Percentiles rank a stretch among this genome's conserved stretches.
Evolutionary conservation across 1,140 invertebrate species (phyloP).

Genomic region (Bombus soroeensis): DNA sequence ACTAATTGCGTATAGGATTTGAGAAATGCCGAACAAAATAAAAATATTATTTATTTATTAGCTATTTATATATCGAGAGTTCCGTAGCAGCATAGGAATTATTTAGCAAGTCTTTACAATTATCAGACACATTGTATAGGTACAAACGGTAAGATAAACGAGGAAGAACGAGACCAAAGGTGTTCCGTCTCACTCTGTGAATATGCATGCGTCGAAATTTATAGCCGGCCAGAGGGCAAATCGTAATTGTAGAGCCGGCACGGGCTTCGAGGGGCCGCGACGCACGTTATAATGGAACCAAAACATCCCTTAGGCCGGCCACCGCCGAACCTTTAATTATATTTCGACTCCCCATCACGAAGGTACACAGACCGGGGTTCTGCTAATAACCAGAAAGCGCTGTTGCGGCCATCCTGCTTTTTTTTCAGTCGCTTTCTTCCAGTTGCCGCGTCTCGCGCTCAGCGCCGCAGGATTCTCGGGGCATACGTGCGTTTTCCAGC

Average conservation of each 20-base stretch:
- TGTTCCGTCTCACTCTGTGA: constrained; percentile 61
- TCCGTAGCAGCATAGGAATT: too few species aligned
- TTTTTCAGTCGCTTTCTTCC: background rate
- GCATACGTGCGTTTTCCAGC: background rate
- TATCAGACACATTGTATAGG: too few species aligned
- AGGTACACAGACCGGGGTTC: constrained; percentile 26
- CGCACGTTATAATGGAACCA: constrained; percentile 77
- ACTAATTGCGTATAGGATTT: too few species aligned
- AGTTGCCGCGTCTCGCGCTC: background rate
- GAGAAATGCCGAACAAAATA: too few species aligned
- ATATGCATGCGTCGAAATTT: constrained; percentile 81
- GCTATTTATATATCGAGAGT: too few species aligned
- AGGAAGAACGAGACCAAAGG: background rate
- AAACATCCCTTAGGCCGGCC: constrained; percentile 76
- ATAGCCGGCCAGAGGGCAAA: constrained; percentile 72
- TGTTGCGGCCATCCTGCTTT: constrained; percentile 19
- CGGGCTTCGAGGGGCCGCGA: constrained; percentile 63
- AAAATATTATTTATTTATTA: too few species aligned
- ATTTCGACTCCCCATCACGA: constrained; percentile 59
- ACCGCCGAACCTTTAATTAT: constrained; percentile 74
- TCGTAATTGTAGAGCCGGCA: constrained; percentile 75
- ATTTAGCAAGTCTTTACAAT: too few species aligned
- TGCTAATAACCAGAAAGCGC: constrained; percentile 58
- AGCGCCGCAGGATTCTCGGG: background rate
- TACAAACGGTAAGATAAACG: background rate